Evolutionary conservation across 2,113 vertebrate species (phyloP).

Genomic region (Tetraodon nigroviridis): DNA sequence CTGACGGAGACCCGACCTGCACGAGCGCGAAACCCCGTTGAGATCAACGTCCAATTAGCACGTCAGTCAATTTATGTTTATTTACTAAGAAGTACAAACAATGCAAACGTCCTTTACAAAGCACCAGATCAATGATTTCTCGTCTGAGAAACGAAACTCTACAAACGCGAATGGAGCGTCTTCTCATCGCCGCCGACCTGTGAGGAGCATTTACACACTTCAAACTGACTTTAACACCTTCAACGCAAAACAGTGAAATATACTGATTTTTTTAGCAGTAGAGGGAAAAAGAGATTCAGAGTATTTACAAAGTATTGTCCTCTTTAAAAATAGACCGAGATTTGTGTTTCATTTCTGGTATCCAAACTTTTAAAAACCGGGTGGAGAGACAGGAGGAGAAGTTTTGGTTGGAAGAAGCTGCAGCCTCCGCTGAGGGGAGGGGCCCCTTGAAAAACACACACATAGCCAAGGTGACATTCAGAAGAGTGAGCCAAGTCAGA

Average conservation of each 20-base stretch:
- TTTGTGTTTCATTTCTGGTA: constrained; percentile 23
- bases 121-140: constrained; percentile 38
- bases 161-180: constrained; percentile 5
- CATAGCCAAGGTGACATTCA: constrained; percentile 25
- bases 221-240: constrained; percentile 30
- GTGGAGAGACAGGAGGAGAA: constrained; percentile 2
- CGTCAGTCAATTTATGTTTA: constrained; percentile 46
- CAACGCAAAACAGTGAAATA: constrained; percentile 50
- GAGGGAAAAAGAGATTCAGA: constrained; percentile 27
- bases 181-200: constrained; percentile 33
- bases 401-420: not conserved
- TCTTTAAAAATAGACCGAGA: constrained; percentile 41
- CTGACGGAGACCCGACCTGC: not conserved
- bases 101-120: constrained; percentile 68
- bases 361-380: constrained; percentile 20
- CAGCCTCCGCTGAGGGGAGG: constrained; percentile 5
- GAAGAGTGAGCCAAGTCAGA: not conserved
- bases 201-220: constrained; percentile 37
- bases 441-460: constrained; percentile 25
- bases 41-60: too few species aligned
- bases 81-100: constrained; percentile 73
- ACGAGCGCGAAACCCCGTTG: too few species aligned
- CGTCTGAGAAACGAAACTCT: constrained; percentile 11
- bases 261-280: constrained; percentile 31
- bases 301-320: constrained; percentile 50